These are phyloP conservation scores for Neosalanx taihuensis DNA, from an alignment of 2,797 vertebrate species.

Conservation along the genomic window DNA sequence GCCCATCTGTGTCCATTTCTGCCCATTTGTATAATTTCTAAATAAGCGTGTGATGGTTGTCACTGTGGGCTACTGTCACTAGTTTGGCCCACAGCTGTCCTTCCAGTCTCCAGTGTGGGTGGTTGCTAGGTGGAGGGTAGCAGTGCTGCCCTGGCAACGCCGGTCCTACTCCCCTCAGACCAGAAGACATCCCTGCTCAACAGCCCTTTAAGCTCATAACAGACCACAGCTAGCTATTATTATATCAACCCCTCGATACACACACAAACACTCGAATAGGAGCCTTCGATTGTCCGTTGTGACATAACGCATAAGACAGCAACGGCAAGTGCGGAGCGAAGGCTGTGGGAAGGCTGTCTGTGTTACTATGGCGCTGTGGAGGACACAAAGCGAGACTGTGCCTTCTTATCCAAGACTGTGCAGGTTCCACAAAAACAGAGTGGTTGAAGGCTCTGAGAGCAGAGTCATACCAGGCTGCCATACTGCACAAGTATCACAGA, in stretches of 20 bases:
- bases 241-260: slow-evolving; percentile 5
- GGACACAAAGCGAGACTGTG: no score
- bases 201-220: slow-evolving; percentile 26
- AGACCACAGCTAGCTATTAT: neutral
- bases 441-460: no score
- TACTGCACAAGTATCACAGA: no score
- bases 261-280: neutral
- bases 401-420: neutral
- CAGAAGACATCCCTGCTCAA: slow-evolving; percentile 29
- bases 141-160: neutral
- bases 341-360: no score
- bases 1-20: no score
- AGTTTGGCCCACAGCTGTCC: no score
- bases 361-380: no score
- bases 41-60: no score
- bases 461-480: no score
- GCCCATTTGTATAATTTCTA: no score
- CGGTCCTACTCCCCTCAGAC: slow-evolving; percentile 22
- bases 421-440: neutral
- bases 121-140: no score
- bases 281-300: neutral
- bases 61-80: no score
- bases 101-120: neutral
- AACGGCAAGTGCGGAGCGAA: neutral
- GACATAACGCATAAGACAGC: neutral